phyloP scores from a whole-genome alignment of 2,797 vertebrate species.

The Nothura maculosa region DNA sequence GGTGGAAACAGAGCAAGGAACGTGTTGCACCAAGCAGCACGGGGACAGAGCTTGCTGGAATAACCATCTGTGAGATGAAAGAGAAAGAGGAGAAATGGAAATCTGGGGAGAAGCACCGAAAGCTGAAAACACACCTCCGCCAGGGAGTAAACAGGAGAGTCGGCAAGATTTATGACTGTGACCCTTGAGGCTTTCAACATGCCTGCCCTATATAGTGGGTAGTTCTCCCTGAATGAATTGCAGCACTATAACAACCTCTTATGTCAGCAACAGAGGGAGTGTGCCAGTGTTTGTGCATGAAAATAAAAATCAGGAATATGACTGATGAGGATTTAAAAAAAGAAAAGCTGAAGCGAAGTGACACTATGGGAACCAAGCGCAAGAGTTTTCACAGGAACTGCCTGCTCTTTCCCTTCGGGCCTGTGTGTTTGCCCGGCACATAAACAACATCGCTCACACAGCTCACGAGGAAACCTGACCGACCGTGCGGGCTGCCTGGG shows the following conservation, averaged over 20 bases:
- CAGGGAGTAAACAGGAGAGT: background rate
- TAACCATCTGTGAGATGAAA: background rate
- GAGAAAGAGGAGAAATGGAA: background rate
- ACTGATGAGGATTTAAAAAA: background rate
- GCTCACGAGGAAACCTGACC: background rate
- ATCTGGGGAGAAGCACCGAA: background rate
- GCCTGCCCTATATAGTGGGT: accelerated
- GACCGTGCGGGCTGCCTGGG: background rate
- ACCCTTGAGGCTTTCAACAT: conserved; percentile 3
- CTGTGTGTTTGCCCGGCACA: conserved; percentile 9
- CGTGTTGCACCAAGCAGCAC: no score
- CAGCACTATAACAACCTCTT: background rate
- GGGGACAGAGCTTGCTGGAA: background rate
- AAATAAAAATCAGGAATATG: background rate
- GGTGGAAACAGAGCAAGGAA: background rate
- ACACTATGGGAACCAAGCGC: background rate
- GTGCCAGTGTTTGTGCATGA: accelerated
- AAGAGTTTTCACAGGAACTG: background rate
- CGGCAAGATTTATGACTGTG: conserved; percentile 10
- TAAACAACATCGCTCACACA: conserved; percentile 17
- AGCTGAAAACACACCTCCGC: background rate
- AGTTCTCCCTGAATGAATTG: background rate
- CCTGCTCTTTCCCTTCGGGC: background rate
- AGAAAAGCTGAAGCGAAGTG: background rate
- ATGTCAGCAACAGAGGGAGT: background rate